phyloP scores from a whole-genome alignment of 2,888 invertebrate genomes.

The Cepaea hortensis region DNA sequence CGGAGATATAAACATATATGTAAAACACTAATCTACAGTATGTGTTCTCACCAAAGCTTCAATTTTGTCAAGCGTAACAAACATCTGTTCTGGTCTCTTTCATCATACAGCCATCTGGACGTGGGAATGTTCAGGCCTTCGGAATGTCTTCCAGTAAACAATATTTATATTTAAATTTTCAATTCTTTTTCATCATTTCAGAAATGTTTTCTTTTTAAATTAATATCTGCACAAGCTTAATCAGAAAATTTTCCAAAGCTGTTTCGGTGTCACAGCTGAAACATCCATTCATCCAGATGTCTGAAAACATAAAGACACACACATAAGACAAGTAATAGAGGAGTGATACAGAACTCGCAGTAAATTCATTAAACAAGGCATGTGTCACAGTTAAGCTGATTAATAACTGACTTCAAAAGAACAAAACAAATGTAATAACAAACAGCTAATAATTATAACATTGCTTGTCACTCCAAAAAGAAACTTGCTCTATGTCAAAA shows the following conservation, averaged over 20 bases:
- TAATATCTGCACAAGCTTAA: background rate
- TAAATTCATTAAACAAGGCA: background rate
- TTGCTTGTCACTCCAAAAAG: too few species aligned
- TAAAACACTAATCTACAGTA: background rate
- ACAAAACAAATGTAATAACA: too few species aligned
- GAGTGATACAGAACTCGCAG: background rate
- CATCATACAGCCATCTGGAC: background rate
- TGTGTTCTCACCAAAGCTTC: background rate
- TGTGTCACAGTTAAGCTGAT: too few species aligned
- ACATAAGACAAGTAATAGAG: background rate
- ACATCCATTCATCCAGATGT: constrained; percentile 2
- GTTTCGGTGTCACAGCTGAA: constrained; percentile 9
- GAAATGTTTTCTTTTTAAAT: background rate
- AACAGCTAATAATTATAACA: too few species aligned
- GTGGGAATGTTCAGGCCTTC: background rate
- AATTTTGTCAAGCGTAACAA: background rate
- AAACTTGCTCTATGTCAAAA: too few species aligned
- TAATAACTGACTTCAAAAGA: too few species aligned
- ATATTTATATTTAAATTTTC: background rate
- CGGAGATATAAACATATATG: background rate
- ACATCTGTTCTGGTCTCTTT: background rate
- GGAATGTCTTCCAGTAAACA: background rate
- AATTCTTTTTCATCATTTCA: background rate
- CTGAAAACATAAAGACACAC: constrained; percentile 27
- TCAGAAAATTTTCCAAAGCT: background rate